Conservation (phyloP, 2,113 vertebrate species). For the Chascanopsetta lugubris region DNA sequence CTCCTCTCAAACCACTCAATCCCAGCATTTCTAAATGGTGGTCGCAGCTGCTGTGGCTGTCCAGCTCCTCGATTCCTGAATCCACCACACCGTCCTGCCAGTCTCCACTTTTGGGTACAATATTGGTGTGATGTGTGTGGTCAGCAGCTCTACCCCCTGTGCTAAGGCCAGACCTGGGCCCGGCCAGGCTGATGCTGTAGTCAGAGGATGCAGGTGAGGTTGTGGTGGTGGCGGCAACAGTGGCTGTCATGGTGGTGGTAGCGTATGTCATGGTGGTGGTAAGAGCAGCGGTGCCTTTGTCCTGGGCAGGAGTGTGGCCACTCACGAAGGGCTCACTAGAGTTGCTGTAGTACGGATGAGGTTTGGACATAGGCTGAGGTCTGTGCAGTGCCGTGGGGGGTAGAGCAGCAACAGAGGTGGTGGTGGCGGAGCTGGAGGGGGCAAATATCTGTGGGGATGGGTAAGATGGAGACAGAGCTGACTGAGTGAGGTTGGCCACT, state of each 20-base stretch:
- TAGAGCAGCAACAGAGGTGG: conserved; percentile 50
- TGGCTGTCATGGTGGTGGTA: conserved; percentile 76
- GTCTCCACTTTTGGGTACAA: conserved; percentile 69
- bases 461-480: conserved; percentile 78
- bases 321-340: conserved; percentile 53
- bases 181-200: conserved; percentile 51
- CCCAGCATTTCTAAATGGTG: conserved; percentile 88
- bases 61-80: conserved; percentile 91
- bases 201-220: conserved; percentile 68
- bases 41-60: conserved; percentile 91
- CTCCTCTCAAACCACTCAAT: conserved; percentile 65
- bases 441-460: conserved; percentile 76
- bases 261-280: conserved; percentile 77
- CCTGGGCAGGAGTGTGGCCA: conserved; percentile 59
- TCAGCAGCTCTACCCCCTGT: conserved; percentile 48
- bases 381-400: conserved; percentile 68
- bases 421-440: conserved; percentile 49
- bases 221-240: conserved; percentile 62
- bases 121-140: conserved; percentile 42
- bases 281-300: conserved; percentile 72
- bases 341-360: conserved; percentile 65
- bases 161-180: conserved; percentile 33
- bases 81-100: conserved; percentile 86
- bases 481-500: conserved; percentile 91
- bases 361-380: conserved; percentile 80